phyloP scores from a whole-genome alignment of 2,888 invertebrate species.

The Dione vanillae region DNA sequence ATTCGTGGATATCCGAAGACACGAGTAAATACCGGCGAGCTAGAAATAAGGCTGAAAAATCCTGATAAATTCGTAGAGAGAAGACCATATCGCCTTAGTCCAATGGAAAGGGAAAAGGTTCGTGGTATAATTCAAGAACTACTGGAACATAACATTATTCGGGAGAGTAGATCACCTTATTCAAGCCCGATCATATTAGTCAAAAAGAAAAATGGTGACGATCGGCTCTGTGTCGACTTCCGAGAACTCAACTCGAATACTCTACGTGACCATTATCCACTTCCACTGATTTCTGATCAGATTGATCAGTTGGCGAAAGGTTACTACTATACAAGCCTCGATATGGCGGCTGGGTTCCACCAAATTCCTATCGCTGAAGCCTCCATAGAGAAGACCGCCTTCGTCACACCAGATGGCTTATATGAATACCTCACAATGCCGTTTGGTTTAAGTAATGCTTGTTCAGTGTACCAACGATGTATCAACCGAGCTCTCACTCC shows the following conservation, averaged over 20 bases:
- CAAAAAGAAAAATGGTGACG: conserved; percentile 53
- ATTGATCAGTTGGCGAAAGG: too few relatives aligned
- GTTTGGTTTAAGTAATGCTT: too few relatives aligned
- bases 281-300: too few relatives aligned
- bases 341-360: conserved; percentile 50
- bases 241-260: conserved; percentile 49
- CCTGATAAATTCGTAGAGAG: conserved; percentile 49
- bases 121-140: conserved; percentile 49
- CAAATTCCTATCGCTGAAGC: conserved; percentile 47
- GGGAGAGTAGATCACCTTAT: conserved; percentile 52
- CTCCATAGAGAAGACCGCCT: conserved; percentile 52
- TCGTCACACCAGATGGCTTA: too few relatives aligned
- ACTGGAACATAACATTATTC: conserved; percentile 51
- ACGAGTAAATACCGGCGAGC: conserved; percentile 52
- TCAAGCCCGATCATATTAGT: conserved; percentile 54
- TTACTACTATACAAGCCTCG: too few relatives aligned
- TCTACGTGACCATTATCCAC: conserved; percentile 47
- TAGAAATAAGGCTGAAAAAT: too few relatives aligned
- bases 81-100: conserved; percentile 51
- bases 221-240: conserved; percentile 52
- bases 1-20: conserved; percentile 48
- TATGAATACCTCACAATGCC: too few relatives aligned
- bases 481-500: conserved; percentile 42
- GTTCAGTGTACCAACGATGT: conserved; percentile 49
- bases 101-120: conserved; percentile 52